Percentiles rank a stretch among this genome's conserved stretches.
These are phyloP conservation scores for Pilophorus perplexus DNA, from an alignment of 2,888 invertebrate genomes.

Conservation along the genomic window DNA sequence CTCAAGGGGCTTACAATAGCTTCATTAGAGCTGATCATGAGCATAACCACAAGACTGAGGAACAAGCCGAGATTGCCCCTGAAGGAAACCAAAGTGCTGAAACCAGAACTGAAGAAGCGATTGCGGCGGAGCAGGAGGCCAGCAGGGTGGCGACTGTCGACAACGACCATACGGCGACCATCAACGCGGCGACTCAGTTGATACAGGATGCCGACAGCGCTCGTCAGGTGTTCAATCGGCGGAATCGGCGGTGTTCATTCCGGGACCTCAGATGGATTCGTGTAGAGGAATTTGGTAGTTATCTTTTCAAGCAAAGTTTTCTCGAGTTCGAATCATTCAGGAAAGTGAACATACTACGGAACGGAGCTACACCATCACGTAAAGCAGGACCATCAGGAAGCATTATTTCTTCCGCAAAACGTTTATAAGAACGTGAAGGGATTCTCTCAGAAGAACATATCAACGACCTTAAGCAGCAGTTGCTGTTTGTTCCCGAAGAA, in stretches of 20 bases:
- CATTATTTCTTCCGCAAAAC: background rate
- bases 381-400: background rate
- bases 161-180: slow-evolving; percentile 59
- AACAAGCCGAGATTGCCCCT: too few relatives aligned
- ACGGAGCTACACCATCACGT: slow-evolving; percentile 11
- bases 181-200: slow-evolving; percentile 63
- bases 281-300: background rate
- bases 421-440: background rate
- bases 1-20: too few relatives aligned
- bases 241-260: too few relatives aligned
- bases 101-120: slow-evolving; percentile 71
- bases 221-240: too few relatives aligned
- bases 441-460: slow-evolving; percentile 35
- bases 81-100: too few relatives aligned
- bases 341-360: slow-evolving; percentile 16
- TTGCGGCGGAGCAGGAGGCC: slow-evolving; percentile 75
- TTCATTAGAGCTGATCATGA: too few relatives aligned
- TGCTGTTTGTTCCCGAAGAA: slow-evolving; percentile 29
- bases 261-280: slow-evolving; percentile 14
- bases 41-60: too few relatives aligned
- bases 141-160: slow-evolving; percentile 61
- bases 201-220: slow-evolving; percentile 79
- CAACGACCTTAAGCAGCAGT: slow-evolving; percentile 30
- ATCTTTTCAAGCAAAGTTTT: slow-evolving; percentile 14
- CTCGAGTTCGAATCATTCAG: slow-evolving; percentile 10